Conservation (phyloP, 2,113 vertebrate species). For the Cygnus atratus region DNA sequence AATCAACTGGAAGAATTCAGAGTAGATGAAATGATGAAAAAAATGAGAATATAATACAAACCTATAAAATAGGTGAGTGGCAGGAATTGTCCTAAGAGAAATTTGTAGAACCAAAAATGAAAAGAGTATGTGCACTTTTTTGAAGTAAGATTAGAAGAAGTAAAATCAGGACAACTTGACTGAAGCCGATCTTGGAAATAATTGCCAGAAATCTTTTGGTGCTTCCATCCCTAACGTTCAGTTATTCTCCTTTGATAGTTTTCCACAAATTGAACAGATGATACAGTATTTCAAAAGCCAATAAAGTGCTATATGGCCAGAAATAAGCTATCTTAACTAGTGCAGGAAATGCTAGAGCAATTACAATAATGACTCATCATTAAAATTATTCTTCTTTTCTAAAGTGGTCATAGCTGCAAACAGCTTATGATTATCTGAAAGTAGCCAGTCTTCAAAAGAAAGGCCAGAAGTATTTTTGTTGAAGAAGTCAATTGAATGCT, state of each 20-base stretch:
- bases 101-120: not conserved
- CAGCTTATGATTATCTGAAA: constrained; percentile 37
- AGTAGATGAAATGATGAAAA: not conserved
- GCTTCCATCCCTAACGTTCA: not conserved
- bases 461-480: constrained; percentile 38
- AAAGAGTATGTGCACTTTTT: not conserved
- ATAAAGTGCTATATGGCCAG: constrained; percentile 7
- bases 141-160: constrained; percentile 12
- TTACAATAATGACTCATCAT: constrained; percentile 51
- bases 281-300: constrained; percentile 29
- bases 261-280: constrained; percentile 24
- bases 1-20: not conserved
- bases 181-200: not conserved
- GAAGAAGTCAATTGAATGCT: constrained; percentile 33
- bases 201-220: constrained; percentile 10
- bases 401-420: constrained; percentile 41
- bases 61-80: not conserved
- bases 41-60: not conserved
- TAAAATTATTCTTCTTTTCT: constrained; percentile 45
- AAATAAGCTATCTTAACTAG: constrained; percentile 44
- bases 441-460: constrained; percentile 7
- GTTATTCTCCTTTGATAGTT: constrained; percentile 18
- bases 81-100: not conserved
- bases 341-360: constrained; percentile 36
- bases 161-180: constrained; percentile 18